Base-by-base conservation (phyloP, 1,140 invertebrate genomes). In the Tetranychus urticae region DNA sequence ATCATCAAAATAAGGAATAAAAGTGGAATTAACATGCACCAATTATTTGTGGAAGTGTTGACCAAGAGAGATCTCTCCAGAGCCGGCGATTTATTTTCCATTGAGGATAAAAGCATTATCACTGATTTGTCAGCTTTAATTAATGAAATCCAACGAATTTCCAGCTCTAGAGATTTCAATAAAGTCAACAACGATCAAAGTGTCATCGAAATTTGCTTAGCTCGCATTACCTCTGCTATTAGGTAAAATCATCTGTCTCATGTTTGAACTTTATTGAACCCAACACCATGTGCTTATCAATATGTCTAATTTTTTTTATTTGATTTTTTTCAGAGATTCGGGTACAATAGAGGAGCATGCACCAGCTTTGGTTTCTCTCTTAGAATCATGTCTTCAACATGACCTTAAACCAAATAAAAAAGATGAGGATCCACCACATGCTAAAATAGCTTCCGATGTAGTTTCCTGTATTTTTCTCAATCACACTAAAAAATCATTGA, bases 391-490 rank as follows among this genome's bases (percentile, higher is more conserved):
- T 70, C 74, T 92, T 45, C 81, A 84, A 69, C 85, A 91, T 74
- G 86, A 88, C 71, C 77, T 93, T 61, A 83, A 85, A 71, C 84
- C 86, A 1, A 77, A 81, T n/a, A 72, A 76, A 52, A 71, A 71
- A 60, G 84, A 87, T 74, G 83, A 86, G 69, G 88, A 92, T 74
- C 86, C 88, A 12, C 88, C 89, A 6, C 88, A 93, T 79, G 87
- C 88, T 31, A 93, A 93, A 77, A 92, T 94, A 68, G 87, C 87
- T 7, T 86, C 85, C 55, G 90, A 93, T 76, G 80, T 93, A 57
- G 84, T 93, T 67, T 88, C 87, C 58, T 90, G 87, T 74, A 82
- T 94, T 71, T 92, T 94, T 74, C 75, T 90, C 75, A 86, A 90
- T 72, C 90, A 91, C 73, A 81, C 79, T 68, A 90, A 90, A 69